phyloP scores from a whole-genome alignment of 92 coral and sea anemone species.

The Galaxea fascicularis region DNA sequence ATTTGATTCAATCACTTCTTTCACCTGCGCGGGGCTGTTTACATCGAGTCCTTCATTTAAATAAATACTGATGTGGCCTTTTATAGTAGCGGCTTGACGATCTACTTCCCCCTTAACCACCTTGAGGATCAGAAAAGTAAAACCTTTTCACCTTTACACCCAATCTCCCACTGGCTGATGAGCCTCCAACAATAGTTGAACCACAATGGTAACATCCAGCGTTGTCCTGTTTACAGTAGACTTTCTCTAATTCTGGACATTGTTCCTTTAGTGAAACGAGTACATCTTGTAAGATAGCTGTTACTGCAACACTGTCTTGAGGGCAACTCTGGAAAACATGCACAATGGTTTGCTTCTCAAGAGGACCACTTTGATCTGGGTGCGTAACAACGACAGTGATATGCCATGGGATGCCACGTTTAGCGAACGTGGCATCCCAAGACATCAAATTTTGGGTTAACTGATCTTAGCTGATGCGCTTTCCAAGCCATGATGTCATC shows the following conservation, averaged over 20 bases:
- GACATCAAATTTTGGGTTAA: constrained; percentile 29
- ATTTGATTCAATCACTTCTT: constrained; percentile 31
- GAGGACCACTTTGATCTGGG: constrained; percentile 5
- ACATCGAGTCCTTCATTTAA: constrained; percentile 38
- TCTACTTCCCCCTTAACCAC: constrained; percentile 42
- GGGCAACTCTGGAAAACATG: no score
- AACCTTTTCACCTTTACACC: constrained; percentile 32
- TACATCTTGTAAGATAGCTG: constrained; percentile 35
- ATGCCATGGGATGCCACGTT: constrained; percentile 52
- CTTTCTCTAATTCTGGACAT: constrained; percentile 35
- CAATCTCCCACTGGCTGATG: not conserved
- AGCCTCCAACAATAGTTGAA: constrained; percentile 12
- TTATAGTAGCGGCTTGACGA: constrained; percentile 43
- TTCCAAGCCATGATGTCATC: constrained; percentile 29
- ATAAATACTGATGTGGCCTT: constrained; percentile 24
- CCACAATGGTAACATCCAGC: constrained; percentile 53
- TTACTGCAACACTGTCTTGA: constrained; percentile 40
- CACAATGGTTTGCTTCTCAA: constrained; percentile 36
- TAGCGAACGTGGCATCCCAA: constrained; percentile 42
- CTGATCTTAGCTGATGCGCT: constrained; percentile 43
- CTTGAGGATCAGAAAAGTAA: constrained; percentile 48
- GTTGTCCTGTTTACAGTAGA: constrained; percentile 35
- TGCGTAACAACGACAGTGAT: constrained; percentile 20
- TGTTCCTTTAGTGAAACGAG: constrained; percentile 20
- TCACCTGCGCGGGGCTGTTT: constrained; percentile 7